Base-by-base conservation (phyloP, 2,113 vertebrate species). In the Tyrannus savana region DNA sequence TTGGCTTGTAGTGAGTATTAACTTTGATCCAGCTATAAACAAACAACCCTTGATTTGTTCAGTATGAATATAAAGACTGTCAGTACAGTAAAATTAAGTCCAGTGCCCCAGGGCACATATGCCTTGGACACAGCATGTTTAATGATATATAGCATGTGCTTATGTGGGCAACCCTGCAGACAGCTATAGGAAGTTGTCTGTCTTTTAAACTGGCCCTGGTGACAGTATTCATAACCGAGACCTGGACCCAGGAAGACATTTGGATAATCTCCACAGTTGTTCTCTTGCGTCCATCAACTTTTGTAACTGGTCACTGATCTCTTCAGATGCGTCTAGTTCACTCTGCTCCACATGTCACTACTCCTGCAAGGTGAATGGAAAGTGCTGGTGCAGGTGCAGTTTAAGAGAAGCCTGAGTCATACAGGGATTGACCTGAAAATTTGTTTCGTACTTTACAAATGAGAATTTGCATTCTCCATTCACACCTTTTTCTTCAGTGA, bases 81-180 rank as follows among this genome's bases (percentile, higher is more conserved):
- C 47, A 76, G 17, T 37, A 35, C 44, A 69, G 83, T 6, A 74
- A 44, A 58, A 72, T 71, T 22, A 76, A 52, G 31, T 23, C 37
- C 27, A 31, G 5, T 39, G 19, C 7, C n/a, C 7, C 59, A 46
- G 28, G 28, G 37, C 37, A 56, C 0, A 0, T 31, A 12, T 12
- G 28, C 17, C 37, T 75, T 13, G 23, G 15, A 35, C 31, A 30
- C 1, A 1, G 17, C 15, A 4, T 14, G 19, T 55, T 47, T 64
- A 42, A 62, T 25, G 55, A 21, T 30, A 3, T 15, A 16, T 6
- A 60, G 35, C 10, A 12, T 19, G 27, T 14, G 19, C 19, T 60
- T 41, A 46, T 37, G 18, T 67, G 55, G 30, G 25, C 2, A 6
- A 19, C 35, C 9, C 31, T 68, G 30, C 58, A 82, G 49, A 33